A percentile compares a stretch with the other conserved stretches of the same genome.
Evolutionary conservation across 2,888 invertebrate species (phyloP).

Genomic region (Coelopa pilipes): DNA sequence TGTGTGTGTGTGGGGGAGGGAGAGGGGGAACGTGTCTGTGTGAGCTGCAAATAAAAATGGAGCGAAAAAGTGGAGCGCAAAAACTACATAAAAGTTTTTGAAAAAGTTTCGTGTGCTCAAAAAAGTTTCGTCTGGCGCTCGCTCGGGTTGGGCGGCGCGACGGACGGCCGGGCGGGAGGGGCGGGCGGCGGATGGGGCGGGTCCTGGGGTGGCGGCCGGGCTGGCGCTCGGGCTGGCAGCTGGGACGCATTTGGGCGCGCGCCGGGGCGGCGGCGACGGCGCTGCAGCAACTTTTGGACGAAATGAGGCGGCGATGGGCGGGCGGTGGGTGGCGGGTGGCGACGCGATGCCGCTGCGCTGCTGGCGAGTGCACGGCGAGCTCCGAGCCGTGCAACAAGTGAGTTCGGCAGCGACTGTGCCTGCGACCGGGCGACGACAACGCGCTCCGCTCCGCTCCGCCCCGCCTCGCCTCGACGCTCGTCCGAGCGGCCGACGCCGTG

Average conservation of each 20-base stretch:
- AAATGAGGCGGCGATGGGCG: slow-evolving; percentile 47
- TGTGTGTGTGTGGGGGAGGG: slow-evolving; percentile 31
- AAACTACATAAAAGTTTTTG: slow-evolving; percentile 52
- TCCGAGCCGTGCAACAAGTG: slow-evolving; percentile 68
- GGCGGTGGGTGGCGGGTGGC: neutral
- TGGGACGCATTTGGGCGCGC: slow-evolving; percentile 15
- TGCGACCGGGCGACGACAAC: slow-evolving; percentile 59
- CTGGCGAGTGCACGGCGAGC: slow-evolving; percentile 48
- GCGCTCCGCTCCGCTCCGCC: neutral
- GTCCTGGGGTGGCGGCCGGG: neutral
- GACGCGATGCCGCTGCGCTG: neutral
- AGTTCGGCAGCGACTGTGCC: slow-evolving; percentile 66
- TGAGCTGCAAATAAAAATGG: slow-evolving; percentile 35
- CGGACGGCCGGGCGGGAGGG: neutral
- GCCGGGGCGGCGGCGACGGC: slow-evolving; percentile 41
- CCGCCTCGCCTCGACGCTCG: neutral
- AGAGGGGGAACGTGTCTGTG: too few relatives aligned
- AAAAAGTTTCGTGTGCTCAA: slow-evolving; percentile 68
- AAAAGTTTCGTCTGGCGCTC: slow-evolving; percentile 55
- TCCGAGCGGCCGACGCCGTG: slow-evolving; percentile 26
- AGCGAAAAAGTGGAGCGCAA: slow-evolving; percentile 48
- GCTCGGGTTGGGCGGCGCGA: slow-evolving; percentile 6
- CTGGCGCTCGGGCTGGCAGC: slow-evolving; percentile 18
- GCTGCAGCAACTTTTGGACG: slow-evolving; percentile 61
- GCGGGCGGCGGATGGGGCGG: neutral